These are phyloP conservation scores for Pelusios castaneus DNA, from an alignment of 2,113 vertebrate genomes.

Conservation along the genomic window DNA sequence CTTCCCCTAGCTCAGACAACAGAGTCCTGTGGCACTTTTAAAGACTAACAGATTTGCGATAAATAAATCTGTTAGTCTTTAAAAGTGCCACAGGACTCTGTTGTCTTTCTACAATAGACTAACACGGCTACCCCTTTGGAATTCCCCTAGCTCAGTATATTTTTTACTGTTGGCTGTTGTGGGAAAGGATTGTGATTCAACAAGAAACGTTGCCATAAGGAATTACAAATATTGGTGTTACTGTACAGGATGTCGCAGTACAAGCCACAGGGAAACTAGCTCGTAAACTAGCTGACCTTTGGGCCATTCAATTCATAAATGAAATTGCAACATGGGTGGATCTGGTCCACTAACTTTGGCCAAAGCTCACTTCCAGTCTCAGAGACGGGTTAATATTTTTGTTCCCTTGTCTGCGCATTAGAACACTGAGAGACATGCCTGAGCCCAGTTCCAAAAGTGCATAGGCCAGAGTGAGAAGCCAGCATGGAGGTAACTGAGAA, in stretches of 20 bases:
- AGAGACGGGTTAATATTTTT: neutral
- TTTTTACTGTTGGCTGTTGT: conserved; percentile 58
- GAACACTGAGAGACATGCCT: neutral
- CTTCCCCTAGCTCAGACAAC: conserved; percentile 54
- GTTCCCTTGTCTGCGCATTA: neutral
- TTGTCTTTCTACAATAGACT: no score
- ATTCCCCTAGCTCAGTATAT: conserved; percentile 61
- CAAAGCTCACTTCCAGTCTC: neutral
- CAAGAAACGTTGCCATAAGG: conserved; percentile 34
- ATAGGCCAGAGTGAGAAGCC: neutral
- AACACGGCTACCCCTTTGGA: no score
- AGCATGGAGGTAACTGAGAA: neutral
- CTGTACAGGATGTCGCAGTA: conserved; percentile 63
- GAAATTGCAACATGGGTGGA: neutral
- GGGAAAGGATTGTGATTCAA: conserved; percentile 69
- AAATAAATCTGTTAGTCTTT: no score
- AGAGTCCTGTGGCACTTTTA: no score
- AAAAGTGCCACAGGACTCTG: no score
- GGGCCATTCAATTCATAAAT: conserved; percentile 1
- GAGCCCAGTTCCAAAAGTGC: neutral
- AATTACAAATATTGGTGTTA: conserved; percentile 40
- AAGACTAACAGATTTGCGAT: no score
- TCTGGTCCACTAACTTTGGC: neutral
- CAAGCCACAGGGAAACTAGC: conserved; percentile 58
- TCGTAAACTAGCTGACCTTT: conserved; percentile 71